Evolutionary conservation across 2,113 vertebrate genomes (phyloP).

Genomic region (Sminthopsis crassicaudata): DNA sequence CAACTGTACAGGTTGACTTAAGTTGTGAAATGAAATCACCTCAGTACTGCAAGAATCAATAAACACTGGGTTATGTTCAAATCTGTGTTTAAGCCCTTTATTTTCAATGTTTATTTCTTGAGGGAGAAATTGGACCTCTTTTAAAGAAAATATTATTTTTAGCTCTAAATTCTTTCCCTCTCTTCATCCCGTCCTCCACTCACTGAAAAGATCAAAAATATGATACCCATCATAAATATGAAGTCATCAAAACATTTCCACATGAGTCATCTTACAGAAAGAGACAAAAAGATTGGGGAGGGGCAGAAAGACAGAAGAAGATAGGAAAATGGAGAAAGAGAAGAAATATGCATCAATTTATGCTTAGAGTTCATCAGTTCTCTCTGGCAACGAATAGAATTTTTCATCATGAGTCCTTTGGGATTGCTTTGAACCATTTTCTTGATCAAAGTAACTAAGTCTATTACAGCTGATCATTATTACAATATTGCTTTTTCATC

Average conservation of each 20-base stretch:
- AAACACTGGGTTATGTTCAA: constrained; percentile 77
- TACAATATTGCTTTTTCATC: background rate
- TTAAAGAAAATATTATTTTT: background rate
- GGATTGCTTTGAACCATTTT: background rate
- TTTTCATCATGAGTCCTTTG: background rate
- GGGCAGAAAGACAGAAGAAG: background rate
- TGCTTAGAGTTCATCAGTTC: background rate
- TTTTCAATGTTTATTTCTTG: background rate
- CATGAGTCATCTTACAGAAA: background rate
- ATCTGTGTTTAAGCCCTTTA: constrained; percentile 60
- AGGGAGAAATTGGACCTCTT: background rate
- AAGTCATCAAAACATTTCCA: background rate
- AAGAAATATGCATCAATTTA: background rate
- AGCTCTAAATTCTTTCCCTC: background rate
- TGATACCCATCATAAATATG: background rate
- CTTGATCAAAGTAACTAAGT: background rate
- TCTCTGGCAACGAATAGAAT: background rate
- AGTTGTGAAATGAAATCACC: constrained; percentile 44
- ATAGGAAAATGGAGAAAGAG: background rate
- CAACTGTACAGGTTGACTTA: constrained; percentile 43
- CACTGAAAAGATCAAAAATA: background rate
- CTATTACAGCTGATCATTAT: background rate
- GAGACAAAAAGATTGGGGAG: background rate
- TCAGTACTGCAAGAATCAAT: constrained; percentile 69
- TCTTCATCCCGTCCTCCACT: background rate